Conservation (phyloP, 2,888 invertebrate genomes). For the Cetonia aurata region DNA sequence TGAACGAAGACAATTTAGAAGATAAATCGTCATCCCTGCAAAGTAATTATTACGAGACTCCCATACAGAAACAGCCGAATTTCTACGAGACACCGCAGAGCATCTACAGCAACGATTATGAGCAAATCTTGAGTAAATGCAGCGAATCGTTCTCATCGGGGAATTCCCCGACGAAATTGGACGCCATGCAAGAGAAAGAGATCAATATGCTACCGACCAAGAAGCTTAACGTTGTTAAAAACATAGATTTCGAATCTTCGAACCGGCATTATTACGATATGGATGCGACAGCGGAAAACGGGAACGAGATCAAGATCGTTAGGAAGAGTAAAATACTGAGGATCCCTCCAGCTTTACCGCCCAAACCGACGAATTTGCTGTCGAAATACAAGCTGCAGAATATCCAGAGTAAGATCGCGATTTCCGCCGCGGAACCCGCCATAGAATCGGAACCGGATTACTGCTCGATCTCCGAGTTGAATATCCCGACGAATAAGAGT, state of each 20-base stretch:
- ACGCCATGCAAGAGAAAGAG: conserved; percentile 52
- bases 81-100: conserved; percentile 78
- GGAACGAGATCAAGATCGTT: conserved; percentile 56
- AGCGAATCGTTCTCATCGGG: conserved; percentile 58
- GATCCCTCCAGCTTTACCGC: conserved; percentile 81
- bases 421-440: conserved; percentile 49
- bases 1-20: conserved; percentile 51
- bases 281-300: conserved; percentile 66
- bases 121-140: conserved; percentile 71
- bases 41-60: conserved; percentile 65
- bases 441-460: conserved; percentile 76
- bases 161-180: conserved; percentile 48
- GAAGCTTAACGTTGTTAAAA: conserved; percentile 70
- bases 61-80: conserved; percentile 66
- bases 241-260: conserved; percentile 67
- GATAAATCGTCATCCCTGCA: conserved; percentile 42
- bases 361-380: conserved; percentile 81
- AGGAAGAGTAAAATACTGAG: conserved; percentile 71
- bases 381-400: conserved; percentile 74
- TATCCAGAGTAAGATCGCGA: conserved; percentile 55
- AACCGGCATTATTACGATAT: conserved; percentile 74
- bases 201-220: conserved; percentile 68
- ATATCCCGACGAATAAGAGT: conserved; percentile 63
- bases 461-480: conserved; percentile 83
- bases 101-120: conserved; percentile 82